Conservation (phyloP, 2,888 invertebrate genomes). For the Drosophila anomelani region DNA sequence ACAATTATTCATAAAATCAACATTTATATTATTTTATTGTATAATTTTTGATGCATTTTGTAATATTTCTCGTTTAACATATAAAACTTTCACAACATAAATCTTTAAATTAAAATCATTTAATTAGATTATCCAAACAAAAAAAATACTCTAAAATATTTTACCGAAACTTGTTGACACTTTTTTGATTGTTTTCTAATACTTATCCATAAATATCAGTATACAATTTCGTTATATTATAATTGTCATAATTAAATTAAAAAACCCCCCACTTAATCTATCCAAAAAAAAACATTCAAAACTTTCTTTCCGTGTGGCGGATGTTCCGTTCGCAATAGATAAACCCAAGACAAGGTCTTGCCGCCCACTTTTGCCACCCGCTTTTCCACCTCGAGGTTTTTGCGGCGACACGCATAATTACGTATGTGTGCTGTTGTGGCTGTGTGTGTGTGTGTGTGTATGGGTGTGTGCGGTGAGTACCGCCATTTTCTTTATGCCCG, state of each 20-base stretch:
- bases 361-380: constrained; percentile 21
- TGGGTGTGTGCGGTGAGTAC: constrained; percentile 28
- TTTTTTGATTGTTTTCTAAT: not conserved
- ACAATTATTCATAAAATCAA: not conserved
- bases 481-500: constrained; percentile 43
- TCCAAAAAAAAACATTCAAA: too few relatives aligned
- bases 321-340: constrained; percentile 17
- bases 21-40: not conserved
- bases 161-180: not conserved
- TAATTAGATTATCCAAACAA: too few relatives aligned
- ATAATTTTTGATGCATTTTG: not conserved
- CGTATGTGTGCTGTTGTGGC: constrained; percentile 57
- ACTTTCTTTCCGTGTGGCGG: constrained; percentile 2
- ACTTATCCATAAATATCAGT: fast-evolving
- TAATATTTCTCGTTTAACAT: too few relatives aligned
- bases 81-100: too few relatives aligned
- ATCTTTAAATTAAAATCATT: too few relatives aligned
- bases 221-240: fast-evolving
- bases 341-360: constrained; percentile 31
- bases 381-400: constrained; percentile 53
- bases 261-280: too few relatives aligned
- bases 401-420: constrained; percentile 68
- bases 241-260: too few relatives aligned
- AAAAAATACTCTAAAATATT: too few relatives aligned
- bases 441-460: not conserved